A percentile compares a stretch with the other conserved stretches of the same genome.
These are phyloP conservation scores for Acrobeloides nanus DNA, from an alignment of 2,888 invertebrate species.

Conservation along the genomic window DNA sequence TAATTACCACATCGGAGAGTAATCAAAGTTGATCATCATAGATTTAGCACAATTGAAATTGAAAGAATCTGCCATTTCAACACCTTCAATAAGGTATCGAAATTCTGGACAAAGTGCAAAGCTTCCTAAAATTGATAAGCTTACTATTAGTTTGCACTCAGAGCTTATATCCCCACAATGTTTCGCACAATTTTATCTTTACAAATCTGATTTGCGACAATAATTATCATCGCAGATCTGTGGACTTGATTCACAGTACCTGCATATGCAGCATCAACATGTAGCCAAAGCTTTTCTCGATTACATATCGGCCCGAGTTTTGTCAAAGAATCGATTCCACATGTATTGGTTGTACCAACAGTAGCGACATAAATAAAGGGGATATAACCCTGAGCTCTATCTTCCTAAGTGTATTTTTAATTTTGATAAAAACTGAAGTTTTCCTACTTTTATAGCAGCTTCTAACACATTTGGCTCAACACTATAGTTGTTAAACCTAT, in stretches of 20 bases:
- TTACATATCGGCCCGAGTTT: slow-evolving; percentile 64
- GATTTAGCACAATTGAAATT: slow-evolving; percentile 98
- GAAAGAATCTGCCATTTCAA: slow-evolving; percentile 84
- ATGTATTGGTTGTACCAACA: slow-evolving; percentile 85
- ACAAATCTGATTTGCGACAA: too few relatives aligned
- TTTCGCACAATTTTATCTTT: too few relatives aligned
- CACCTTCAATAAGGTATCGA: slow-evolving; percentile 78
- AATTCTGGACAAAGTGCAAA: slow-evolving; percentile 77
- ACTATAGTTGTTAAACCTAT: slow-evolving; percentile 63
- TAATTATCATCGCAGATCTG: too few relatives aligned
- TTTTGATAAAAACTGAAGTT: too few relatives aligned
- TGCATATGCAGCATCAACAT: slow-evolving; percentile 95
- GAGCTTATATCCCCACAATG: slow-evolving; percentile 14
- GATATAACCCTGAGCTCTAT: slow-evolving; percentile 41
- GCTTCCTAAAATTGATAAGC: slow-evolving; percentile 28
- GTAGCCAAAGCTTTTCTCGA: slow-evolving; percentile 81
- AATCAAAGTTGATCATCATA: slow-evolving; percentile 98
- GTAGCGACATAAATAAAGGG: slow-evolving; percentile 51
- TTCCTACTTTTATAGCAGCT: slow-evolving; percentile 60
- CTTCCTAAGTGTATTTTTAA: slow-evolving; percentile 30
- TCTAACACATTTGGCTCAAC: slow-evolving; percentile 66
- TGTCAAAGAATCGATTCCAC: slow-evolving; percentile 84
- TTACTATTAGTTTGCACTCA: not conserved
- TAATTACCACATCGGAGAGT: slow-evolving; percentile 98
- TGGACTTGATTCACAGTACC: too few relatives aligned